phyloP scores from a whole-genome alignment of 2,113 vertebrate genomes.

The Rhinichthys klamathensis region DNA sequence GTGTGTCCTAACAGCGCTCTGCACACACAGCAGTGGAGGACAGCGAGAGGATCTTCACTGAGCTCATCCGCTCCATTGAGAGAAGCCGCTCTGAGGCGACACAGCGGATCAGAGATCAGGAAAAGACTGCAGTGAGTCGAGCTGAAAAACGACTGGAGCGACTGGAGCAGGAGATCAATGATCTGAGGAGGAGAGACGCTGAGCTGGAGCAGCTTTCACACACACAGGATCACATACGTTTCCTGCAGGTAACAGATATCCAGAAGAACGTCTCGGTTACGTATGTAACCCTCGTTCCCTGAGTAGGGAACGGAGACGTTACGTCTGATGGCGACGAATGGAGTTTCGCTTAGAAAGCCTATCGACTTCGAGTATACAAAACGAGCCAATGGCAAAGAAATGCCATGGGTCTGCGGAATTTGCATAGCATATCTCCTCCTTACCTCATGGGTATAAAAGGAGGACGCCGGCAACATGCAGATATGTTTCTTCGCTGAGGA shows the following conservation, averaged over 20 bases:
- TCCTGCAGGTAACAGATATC: constrained; percentile 43
- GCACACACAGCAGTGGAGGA: constrained; percentile 50
- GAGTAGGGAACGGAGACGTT: too few relatives aligned
- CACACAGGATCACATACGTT: constrained; percentile 47
- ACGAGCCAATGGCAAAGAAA: too few relatives aligned
- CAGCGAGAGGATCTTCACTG: constrained; percentile 53
- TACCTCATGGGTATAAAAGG: too few relatives aligned
- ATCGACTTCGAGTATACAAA: too few relatives aligned
- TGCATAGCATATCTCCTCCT: too few relatives aligned
- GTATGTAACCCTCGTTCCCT: too few relatives aligned
- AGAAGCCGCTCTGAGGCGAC: constrained; percentile 43
- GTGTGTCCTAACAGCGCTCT: constrained; percentile 34
- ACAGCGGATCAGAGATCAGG: constrained; percentile 49
- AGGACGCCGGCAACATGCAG: too few relatives aligned
- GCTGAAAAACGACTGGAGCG: constrained; percentile 10
- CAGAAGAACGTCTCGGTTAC: too few relatives aligned
- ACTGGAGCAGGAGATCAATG: constrained; percentile 49
- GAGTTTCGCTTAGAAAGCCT: too few relatives aligned
- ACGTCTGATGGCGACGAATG: too few relatives aligned
- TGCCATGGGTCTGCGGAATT: too few relatives aligned
- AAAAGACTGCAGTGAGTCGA: constrained; percentile 24
- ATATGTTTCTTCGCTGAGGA: too few relatives aligned
- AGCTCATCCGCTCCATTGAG: constrained; percentile 49
- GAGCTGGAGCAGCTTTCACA: constrained; percentile 55
- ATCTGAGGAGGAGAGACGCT: constrained; percentile 50